Conservation (phyloP, 2,888 invertebrate species). For the Nomada lathburiana region DNA sequence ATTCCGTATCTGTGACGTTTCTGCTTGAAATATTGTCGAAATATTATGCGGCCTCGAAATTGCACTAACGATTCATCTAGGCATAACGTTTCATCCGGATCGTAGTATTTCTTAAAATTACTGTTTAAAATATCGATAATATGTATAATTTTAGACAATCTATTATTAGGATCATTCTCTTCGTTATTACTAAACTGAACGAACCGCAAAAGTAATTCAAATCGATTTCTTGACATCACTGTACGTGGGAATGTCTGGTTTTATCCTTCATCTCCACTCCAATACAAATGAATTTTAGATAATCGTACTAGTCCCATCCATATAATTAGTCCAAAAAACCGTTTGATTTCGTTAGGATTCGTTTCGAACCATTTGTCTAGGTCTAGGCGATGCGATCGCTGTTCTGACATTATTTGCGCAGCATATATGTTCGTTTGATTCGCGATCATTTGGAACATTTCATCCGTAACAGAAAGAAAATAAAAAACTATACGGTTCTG, state of each 20-base stretch:
- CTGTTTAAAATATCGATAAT: slow-evolving; percentile 27
- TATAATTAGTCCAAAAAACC: slow-evolving; percentile 57
- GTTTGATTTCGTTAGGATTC: slow-evolving; percentile 51
- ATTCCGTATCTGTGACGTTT: slow-evolving; percentile 73
- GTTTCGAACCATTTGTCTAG: slow-evolving; percentile 67
- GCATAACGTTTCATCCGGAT: slow-evolving; percentile 69
- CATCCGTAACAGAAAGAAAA: slow-evolving; percentile 40
- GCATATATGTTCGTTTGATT: slow-evolving; percentile 48
- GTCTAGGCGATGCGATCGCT: slow-evolving; percentile 47
- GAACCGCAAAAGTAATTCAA: slow-evolving; percentile 73
- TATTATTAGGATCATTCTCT: slow-evolving; percentile 59
- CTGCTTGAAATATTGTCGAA: slow-evolving; percentile 61
- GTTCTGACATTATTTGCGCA: slow-evolving; percentile 40
- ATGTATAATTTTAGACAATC: slow-evolving; percentile 67
- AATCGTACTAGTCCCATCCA: slow-evolving; percentile 75
- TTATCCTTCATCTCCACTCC: slow-evolving; percentile 69
- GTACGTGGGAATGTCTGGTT: slow-evolving; percentile 68
- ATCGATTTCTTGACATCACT: slow-evolving; percentile 73
- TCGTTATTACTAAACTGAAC: slow-evolving; percentile 76
- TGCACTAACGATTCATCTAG: slow-evolving; percentile 75
- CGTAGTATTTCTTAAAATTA: slow-evolving; percentile 64
- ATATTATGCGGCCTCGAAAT: slow-evolving; percentile 71
- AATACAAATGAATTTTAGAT: slow-evolving; percentile 74
- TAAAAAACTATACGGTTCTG: slow-evolving; percentile 55
- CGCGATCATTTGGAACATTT: slow-evolving; percentile 51